Evolutionary conservation across 2,888 invertebrate genomes (phyloP).

Genomic region (Drosophila formosana): DNA sequence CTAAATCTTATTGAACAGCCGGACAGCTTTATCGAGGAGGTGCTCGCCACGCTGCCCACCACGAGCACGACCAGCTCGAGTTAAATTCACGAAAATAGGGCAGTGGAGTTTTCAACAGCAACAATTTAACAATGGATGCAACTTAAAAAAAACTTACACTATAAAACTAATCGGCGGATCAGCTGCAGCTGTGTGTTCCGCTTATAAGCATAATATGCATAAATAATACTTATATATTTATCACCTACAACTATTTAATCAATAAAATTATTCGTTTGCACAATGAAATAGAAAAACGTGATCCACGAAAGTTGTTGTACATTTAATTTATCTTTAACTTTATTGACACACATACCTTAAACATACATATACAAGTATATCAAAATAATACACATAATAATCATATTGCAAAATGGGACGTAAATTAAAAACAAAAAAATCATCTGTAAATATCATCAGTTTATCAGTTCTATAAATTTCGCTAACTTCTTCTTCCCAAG

Average conservation of each 20-base stretch:
- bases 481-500: conserved; percentile 52
- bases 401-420: conserved; percentile 69
- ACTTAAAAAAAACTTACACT: conserved; percentile 17
- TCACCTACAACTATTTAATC: conserved; percentile 74
- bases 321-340: conserved; percentile 36
- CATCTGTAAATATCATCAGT: conserved; percentile 49
- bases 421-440: conserved; percentile 38
- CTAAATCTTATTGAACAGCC: conserved; percentile 84
- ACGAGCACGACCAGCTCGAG: conserved; percentile 61
- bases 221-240: conserved; percentile 63
- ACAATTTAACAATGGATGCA: conserved; percentile 33
- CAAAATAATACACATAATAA: conserved; percentile 44
- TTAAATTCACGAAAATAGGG: conserved; percentile 51
- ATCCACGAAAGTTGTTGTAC: neutral
- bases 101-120: conserved; percentile 20
- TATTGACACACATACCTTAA: conserved; percentile 44
- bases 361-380: conserved; percentile 8
- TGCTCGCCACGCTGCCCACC: conserved; percentile 81
- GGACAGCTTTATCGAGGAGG: conserved; percentile 82
- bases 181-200: conserved; percentile 14
- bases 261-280: conserved; percentile 80
- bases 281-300: conserved; percentile 49
- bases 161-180: conserved; percentile 19
- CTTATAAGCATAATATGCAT: conserved; percentile 43
- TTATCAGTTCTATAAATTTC: conserved; percentile 74